A percentile compares a stretch with the other conserved stretches of the same genome.
Conservation (phyloP, 2,888 invertebrate species). For the Ariolimax columbianus region DNA sequence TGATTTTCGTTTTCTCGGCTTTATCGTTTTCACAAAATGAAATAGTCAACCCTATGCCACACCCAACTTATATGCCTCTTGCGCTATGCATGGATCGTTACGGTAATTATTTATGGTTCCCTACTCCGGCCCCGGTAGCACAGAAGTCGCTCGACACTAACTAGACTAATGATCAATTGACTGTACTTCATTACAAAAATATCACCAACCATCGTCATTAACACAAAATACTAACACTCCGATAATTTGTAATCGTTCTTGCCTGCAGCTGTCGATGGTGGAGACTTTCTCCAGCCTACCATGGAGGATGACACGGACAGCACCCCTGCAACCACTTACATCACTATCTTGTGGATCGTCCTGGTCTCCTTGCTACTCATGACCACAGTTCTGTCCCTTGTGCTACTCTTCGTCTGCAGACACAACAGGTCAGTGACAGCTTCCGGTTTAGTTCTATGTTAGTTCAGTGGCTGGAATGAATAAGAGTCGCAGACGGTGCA, state of each 20-base stretch:
- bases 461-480: not conserved
- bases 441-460: not conserved
- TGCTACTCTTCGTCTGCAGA: slow-evolving; percentile 51
- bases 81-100: too few relatives aligned
- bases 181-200: too few relatives aligned
- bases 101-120: too few relatives aligned
- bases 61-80: too few relatives aligned
- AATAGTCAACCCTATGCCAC: too few relatives aligned
- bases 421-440: slow-evolving; percentile 33
- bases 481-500: not conserved
- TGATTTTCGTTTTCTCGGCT: too few relatives aligned
- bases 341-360: slow-evolving; percentile 54
- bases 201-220: too few relatives aligned
- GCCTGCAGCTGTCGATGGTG: slow-evolving; percentile 20
- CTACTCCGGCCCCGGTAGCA: too few relatives aligned
- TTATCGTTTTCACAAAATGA: too few relatives aligned
- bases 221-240: too few relatives aligned
- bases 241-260: not conserved
- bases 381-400: slow-evolving; percentile 44
- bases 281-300: slow-evolving; percentile 27
- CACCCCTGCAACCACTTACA: slow-evolving; percentile 35
- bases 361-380: slow-evolving; percentile 50
- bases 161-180: too few relatives aligned
- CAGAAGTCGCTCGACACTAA: too few relatives aligned
- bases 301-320: not conserved